Base-by-base conservation (phyloP, 2,797 vertebrate species). In the Bovichtus variegatus region DNA sequence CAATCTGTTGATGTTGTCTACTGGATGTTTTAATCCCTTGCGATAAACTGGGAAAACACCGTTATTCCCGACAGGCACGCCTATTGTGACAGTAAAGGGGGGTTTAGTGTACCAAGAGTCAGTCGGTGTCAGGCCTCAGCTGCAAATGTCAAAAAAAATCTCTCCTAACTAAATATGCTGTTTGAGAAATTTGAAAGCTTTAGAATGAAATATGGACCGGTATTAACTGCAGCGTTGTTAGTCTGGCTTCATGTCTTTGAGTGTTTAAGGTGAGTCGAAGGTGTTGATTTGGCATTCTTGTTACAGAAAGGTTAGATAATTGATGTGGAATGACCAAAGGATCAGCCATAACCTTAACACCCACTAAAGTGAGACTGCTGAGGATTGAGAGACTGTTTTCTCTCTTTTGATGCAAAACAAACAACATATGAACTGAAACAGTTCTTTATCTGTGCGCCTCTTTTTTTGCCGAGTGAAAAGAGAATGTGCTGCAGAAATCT, bases 401-500 rank as follows among this genome's bases (percentile, higher is more conserved):
- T 27, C 31, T n/a, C 9, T 5, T 76, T 70, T 66, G 29, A 69
- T 75, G 68, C 71, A 44, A 57, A 66, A 73, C 78, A 78, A 86
- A 81, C 73, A 85, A 82, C 60, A 60, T 67, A 83, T 57, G 74
- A 92, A 92, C 79, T 91, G 82, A 87, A 54, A 81, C 67, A 40
- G 82, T 82, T 59, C 69, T 89, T 92, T 94, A 93, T 89, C 66
- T 71, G 80, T 83, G 69, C 80, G 80, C 89, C 90, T 88, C 73
- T 89, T 87, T 67, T 88, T 87, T 87, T 84, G 57, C 88, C 59
- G 74, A 84, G 89, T 77, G 84, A 90, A 90, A 83, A 87, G 91
- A 92, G 82, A 93, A 93, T 94, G 87, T 81, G 82, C 80, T 90
- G 54, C 34, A 91, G 85, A 92, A 89, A 92, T 94, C 93, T 94